Evolutionary conservation across 2,113 vertebrate genomes (phyloP), one percentile per base, ranked within the genome.

Genomic region (Hipposideros armiger): DNA sequence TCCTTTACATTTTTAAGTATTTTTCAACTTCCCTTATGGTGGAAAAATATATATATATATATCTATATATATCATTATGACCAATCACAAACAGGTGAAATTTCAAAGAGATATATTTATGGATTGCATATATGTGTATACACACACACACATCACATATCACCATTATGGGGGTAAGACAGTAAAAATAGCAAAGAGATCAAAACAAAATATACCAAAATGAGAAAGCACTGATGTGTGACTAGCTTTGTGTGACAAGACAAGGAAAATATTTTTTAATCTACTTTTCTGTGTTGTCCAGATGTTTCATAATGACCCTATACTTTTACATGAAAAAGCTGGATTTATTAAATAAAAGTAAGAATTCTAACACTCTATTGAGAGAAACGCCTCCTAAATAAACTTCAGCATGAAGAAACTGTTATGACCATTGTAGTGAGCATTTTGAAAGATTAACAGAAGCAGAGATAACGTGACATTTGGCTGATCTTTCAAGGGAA

Each of bases 401-500:
- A 92, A 82, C 22, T 83, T 73, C 62, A 86, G 77, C 82, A 64
- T 56, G 67, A 97, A 84, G 70, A 47, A 62, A 77, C 77, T 90
- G 40, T 87, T 94, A 26, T 73, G 52, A 84, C 47, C 76, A 10
- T n/a, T 52, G 40, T 40, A 15, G 36, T 11, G 20, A 85, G 36
- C 17, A 58, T 56, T 96, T 81, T 91, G 47, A 91, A 92, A 88
- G 76, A 95, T 93, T 73, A 81, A 85, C 64, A 95, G 74, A 95
- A 95, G 74, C 64, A 50, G 26, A 36, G 40, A 76, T 70, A 91
- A 96, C 93, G 72, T 87, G 86, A 94, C 83, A 95, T 94, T 97
- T 93, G 89, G 80, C 47, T 95, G 87, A 95, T 97, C 87, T 94
- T 95, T 95, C 83, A 83, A 81, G 74, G 56, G 42, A 95, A 87